Evolutionary conservation across 1,140 invertebrate genomes (phyloP).

Genomic region (Globodera rostochiensis): DNA sequence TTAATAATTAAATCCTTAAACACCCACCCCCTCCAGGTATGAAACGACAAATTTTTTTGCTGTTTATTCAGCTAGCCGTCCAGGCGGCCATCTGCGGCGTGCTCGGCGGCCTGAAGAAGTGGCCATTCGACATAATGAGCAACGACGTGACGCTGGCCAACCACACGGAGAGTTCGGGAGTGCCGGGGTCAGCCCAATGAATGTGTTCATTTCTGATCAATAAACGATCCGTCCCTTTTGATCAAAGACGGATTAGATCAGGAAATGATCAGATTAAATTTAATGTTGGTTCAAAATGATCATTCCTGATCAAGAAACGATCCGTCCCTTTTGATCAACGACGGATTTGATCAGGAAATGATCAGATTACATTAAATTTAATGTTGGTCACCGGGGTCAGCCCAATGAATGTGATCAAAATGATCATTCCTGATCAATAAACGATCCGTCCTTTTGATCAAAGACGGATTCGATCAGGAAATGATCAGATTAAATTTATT

Average conservation of each 20-base stretch:
- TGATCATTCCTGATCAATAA: neutral
- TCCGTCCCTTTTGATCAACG: slow-evolving; percentile 44
- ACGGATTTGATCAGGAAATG: too few relatives aligned
- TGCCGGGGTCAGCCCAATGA: slow-evolving; percentile 71
- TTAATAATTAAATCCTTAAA: too few relatives aligned
- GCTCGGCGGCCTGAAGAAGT: slow-evolving; percentile 67
- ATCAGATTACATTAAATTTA: too few relatives aligned
- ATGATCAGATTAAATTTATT: neutral
- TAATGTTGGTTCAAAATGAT: slow-evolving; percentile 10
- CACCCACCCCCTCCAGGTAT: too few relatives aligned
- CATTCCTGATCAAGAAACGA: slow-evolving; percentile 59
- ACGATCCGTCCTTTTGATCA: too few relatives aligned
- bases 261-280: neutral
- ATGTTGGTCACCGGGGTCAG: slow-evolving; percentile 71
- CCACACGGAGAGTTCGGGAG: slow-evolving; percentile 73
- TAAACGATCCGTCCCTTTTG: neutral
- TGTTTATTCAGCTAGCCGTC: too few relatives aligned
- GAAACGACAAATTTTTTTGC: too few relatives aligned
- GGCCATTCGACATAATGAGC: slow-evolving; percentile 70
- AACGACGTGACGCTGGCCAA: slow-evolving; percentile 69
- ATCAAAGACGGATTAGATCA: neutral
- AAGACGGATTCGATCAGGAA: neutral
- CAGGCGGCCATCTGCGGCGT: slow-evolving; percentile 65
- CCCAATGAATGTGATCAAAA: neutral
- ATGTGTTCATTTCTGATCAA: neutral